Conservation (phyloP, 2,113 vertebrate species). For the Ammodytes dubius region DNA sequence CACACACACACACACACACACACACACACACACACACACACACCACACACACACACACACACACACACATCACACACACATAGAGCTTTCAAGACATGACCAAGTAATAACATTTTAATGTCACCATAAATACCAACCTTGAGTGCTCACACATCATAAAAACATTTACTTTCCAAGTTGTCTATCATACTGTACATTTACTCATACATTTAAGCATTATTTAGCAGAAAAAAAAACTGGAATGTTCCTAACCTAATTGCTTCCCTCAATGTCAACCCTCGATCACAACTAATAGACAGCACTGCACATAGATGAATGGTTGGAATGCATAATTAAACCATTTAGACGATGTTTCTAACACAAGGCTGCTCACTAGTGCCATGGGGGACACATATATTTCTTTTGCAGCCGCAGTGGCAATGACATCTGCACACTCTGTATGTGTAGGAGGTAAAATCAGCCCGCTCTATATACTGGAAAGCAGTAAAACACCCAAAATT, state of each 20-base stretch:
- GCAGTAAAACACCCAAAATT: background rate
- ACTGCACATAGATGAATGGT: slow-evolving; percentile 42
- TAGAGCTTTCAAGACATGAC: background rate
- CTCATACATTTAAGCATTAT: slow-evolving; percentile 10
- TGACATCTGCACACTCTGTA: slow-evolving; percentile 16
- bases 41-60: background rate
- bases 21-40: background rate
- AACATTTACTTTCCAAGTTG: slow-evolving; percentile 8
- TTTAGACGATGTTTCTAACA: slow-evolving; percentile 38
- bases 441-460: slow-evolving; percentile 20
- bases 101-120: slow-evolving; percentile 19
- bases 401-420: slow-evolving; percentile 5
- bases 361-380: slow-evolving; percentile 17
- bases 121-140: slow-evolving; percentile 20
- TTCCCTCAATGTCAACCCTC: slow-evolving; percentile 49
- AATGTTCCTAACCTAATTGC: slow-evolving; percentile 32
- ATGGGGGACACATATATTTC: slow-evolving; percentile 11
- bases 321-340: slow-evolving; percentile 50
- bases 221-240: slow-evolving; percentile 37
- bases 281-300: slow-evolving; percentile 46
- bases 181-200: background rate
- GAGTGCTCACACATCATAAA: slow-evolving; percentile 23
- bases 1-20: background rate
- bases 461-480: background rate
- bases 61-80: background rate